Percentiles rank a stretch among this genome's conserved stretches.
Evolutionary conservation across 2,113 vertebrate genomes (phyloP).

Genomic region (Sorex fumeus): DNA sequence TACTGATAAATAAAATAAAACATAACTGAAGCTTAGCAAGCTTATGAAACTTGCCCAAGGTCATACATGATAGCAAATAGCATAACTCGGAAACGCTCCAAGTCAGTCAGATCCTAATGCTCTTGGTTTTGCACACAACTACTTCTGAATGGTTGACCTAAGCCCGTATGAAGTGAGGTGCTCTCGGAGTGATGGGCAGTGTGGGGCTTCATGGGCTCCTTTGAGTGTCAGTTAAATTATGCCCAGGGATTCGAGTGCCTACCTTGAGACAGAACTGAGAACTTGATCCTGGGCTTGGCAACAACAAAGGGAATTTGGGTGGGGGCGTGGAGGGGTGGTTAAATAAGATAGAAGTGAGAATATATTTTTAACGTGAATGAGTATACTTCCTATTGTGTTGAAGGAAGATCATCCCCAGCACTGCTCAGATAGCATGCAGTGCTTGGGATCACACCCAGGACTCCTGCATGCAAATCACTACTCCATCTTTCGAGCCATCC

Average conservation of each 20-base stretch:
- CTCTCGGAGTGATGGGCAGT: background rate
- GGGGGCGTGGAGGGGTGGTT: too few relatives aligned
- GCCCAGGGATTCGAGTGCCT: background rate
- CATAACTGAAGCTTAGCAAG: background rate
- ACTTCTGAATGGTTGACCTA: background rate
- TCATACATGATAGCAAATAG: background rate
- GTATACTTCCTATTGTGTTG: too few relatives aligned
- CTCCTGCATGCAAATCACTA: too few relatives aligned
- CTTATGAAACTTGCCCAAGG: background rate
- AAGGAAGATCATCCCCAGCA: too few relatives aligned
- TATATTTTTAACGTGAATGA: too few relatives aligned
- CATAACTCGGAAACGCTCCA: background rate
- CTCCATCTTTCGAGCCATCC: too few relatives aligned
- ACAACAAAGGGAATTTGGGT: too few relatives aligned
- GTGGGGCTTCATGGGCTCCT: background rate
- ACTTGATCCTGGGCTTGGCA: too few relatives aligned
- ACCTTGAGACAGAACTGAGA: too few relatives aligned
- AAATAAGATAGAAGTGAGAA: too few relatives aligned
- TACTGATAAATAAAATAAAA: slow-evolving; percentile 59
- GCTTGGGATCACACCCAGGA: too few relatives aligned
- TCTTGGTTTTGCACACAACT: background rate
- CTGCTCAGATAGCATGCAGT: too few relatives aligned
- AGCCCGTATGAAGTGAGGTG: background rate
- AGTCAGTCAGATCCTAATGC: background rate
- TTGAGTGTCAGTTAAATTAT: background rate